Base-by-base conservation (phyloP, 2,888 invertebrate species). In the Sericinus montela region DNA sequence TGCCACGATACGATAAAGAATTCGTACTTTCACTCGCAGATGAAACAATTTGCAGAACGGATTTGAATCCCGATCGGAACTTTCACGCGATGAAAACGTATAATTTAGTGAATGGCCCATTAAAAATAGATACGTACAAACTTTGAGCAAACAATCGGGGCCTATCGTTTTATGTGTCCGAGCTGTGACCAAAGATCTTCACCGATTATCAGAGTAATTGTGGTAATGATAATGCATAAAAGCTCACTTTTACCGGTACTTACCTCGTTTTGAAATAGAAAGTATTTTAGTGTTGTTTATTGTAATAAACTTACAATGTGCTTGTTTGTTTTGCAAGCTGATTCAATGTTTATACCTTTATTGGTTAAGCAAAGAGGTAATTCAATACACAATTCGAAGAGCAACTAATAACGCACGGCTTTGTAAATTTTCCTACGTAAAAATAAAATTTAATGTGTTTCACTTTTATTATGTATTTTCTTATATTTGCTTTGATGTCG, bases 81-180 rank as follows among this genome's bases (percentile, higher is more conserved):
- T 81, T 82, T 85, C 77, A 71, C 76, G 63, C 67, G 66, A 65
- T 65, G 63, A 67, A 75, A 74, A 81, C 75, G 69, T 76, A 71
- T 80, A 81, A 81, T 84, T 83, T 81, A 65, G 77, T 72, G 71
- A 81, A 75, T 73, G 70, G 72, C 57, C 67, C 68, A 67, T 72
- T 74, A 65, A 66, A 65, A 69, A 67, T 65, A 67, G 67, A 68
- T 74, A 69, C 67, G 63, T 66, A 66, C 72, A 70, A 77, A 72
- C 69, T 68, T 69, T 62, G 67, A 59, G 54, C 71, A 75, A 80
- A 79, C 77, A 75, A 71, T 74, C 63, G 66, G 48, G 55, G 60
- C 57, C 70, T 70, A 68, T 73, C 67, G 65, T 69, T 67, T 62
- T 63, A 55, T 60, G 64, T 67, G 67, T 65, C 45, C 32, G 63